A percentile compares a stretch with the other conserved stretches of the same genome.
phyloP scores from a whole-genome alignment of 2,113 vertebrate genomes.

The Petroica traversi region DNA sequence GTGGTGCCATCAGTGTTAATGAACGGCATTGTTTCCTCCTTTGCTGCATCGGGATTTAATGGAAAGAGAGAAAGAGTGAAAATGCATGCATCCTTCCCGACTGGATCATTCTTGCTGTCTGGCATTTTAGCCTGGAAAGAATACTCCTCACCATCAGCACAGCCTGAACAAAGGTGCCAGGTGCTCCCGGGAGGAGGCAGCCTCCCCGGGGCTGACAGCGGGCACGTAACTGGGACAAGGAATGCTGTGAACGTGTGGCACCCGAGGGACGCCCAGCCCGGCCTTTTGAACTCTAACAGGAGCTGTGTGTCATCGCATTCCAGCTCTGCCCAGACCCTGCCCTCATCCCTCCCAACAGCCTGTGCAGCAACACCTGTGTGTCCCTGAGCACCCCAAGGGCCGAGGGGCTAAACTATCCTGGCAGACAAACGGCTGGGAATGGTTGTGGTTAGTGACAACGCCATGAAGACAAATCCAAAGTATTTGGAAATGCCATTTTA shows the following conservation, averaged over 20 bases:
- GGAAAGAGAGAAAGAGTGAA: not conserved
- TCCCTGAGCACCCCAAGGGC: not conserved
- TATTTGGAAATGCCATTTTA: not conserved
- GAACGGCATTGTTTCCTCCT: not conserved
- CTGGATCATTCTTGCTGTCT: not conserved
- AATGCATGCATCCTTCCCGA: not conserved
- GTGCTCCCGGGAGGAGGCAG: not conserved
- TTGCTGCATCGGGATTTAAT: not conserved
- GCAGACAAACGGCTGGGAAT: not conserved
- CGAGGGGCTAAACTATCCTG: not conserved
- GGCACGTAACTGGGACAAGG: not conserved
- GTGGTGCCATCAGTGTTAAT: not conserved
- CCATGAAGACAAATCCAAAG: not conserved
- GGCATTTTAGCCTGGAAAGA: not conserved
- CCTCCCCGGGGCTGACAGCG: not conserved
- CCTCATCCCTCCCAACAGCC: not conserved
- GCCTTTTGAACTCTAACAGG: conserved; percentile 5
- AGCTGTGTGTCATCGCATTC: conserved; percentile 1
- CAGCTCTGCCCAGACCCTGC: not conserved
- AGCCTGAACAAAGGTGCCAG: not conserved
- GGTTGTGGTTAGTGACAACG: not conserved
- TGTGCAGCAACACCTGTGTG: not conserved
- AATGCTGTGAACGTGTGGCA: conserved; percentile 38
- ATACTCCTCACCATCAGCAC: not conserved
- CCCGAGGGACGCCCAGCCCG: not conserved